These are phyloP conservation scores for Cygnus atratus DNA, from an alignment of 2,113 vertebrate genomes.

Conservation along the genomic window DNA sequence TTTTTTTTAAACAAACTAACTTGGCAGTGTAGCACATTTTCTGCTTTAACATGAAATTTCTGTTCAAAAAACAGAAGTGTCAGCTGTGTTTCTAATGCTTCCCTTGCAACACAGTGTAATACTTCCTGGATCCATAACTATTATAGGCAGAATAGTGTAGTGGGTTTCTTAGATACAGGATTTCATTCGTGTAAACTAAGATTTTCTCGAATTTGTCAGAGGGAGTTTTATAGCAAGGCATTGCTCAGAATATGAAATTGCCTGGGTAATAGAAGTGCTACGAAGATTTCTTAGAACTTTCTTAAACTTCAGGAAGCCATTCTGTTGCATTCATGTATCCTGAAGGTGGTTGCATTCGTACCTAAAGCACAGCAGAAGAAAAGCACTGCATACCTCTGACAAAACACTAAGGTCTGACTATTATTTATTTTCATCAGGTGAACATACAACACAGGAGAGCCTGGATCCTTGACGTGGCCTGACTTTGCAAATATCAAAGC, in stretches of 20 bases:
- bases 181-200: not conserved
- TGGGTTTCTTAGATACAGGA: fast-evolving
- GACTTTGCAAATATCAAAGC: not conserved
- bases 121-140: fast-evolving
- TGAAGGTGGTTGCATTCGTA: not conserved
- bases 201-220: not conserved
- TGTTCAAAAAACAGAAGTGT: not conserved
- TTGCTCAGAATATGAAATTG: not conserved
- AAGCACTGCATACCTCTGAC: not conserved
- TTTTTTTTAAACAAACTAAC: not conserved
- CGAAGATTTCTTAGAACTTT: not conserved
- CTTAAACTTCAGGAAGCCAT: not conserved
- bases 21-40: not conserved
- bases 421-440: not conserved
- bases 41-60: not conserved
- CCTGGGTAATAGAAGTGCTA: not conserved
- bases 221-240: not conserved
- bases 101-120: not conserved
- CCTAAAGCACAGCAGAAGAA: not conserved
- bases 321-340: not conserved
- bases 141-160: not conserved
- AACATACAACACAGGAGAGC: not conserved
- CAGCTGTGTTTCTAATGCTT: not conserved
- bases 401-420: not conserved
- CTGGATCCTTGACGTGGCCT: not conserved